Evolutionary conservation across 1,140 invertebrate species (phyloP).

Genomic region (Agraylea sexmaculata): DNA sequence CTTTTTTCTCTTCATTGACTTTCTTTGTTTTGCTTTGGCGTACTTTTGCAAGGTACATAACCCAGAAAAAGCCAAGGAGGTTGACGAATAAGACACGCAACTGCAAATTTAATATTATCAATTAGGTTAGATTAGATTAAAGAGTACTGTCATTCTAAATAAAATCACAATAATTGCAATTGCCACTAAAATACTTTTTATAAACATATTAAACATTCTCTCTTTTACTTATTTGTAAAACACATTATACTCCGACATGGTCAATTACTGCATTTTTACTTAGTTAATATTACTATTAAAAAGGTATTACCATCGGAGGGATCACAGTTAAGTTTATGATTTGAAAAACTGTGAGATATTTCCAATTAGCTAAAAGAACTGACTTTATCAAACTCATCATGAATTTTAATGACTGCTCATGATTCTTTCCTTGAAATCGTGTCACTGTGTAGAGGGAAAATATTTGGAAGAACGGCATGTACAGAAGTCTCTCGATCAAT

Average conservation of each 20-base stretch:
- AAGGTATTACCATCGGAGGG: constrained; percentile 52
- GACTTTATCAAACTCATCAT: constrained; percentile 47
- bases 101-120: constrained; percentile 37
- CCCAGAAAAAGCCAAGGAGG: constrained; percentile 57
- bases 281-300: constrained; percentile 3
- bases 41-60: constrained; percentile 50
- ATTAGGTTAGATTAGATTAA: constrained; percentile 11
- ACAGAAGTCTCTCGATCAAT: constrained; percentile 53
- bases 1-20: no score
- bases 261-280: constrained; percentile 2
- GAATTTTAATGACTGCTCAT: constrained; percentile 44
- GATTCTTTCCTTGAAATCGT: constrained; percentile 57
- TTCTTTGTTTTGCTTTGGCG: constrained; percentile 27
- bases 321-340: constrained; percentile 57
- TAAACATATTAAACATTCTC: constrained; percentile 8
- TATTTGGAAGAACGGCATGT: constrained; percentile 55
- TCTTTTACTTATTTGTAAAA: not conserved
- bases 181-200: not conserved
- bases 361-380: constrained; percentile 54
- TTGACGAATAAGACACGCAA: constrained; percentile 53
- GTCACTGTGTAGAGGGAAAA: constrained; percentile 55
- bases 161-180: not conserved
- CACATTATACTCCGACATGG: not conserved
- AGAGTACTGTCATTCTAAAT: not conserved
- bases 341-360: constrained; percentile 57